phyloP scores from a whole-genome alignment of 2,888 invertebrate genomes.

The Tuta absoluta region DNA sequence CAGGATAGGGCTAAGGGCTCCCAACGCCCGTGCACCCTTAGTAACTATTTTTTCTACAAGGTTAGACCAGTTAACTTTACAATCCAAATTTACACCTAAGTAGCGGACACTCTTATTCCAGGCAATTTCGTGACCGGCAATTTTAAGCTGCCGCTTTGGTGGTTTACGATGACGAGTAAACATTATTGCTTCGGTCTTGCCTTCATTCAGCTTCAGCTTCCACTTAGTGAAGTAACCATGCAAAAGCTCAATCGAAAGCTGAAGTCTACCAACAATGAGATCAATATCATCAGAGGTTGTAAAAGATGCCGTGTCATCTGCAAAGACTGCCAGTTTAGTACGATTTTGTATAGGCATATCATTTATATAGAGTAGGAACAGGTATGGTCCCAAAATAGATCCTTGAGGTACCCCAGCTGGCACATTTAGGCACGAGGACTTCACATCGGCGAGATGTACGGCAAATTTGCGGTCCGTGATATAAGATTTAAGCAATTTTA shows the following conservation, averaged over 20 bases:
- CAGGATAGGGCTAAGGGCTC: too few relatives aligned
- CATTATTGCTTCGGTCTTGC: too few relatives aligned
- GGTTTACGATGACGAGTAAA: too few relatives aligned
- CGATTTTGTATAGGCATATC: slow-evolving; percentile 20
- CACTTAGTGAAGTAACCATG: slow-evolving; percentile 23
- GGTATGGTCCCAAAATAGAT: slow-evolving; percentile 28
- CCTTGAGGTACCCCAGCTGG: slow-evolving; percentile 31
- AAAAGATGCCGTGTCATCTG: slow-evolving; percentile 29
- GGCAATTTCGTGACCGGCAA: too few relatives aligned
- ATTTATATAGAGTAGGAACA: slow-evolving; percentile 26
- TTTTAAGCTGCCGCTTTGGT: too few relatives aligned
- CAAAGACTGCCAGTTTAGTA: slow-evolving; percentile 26
- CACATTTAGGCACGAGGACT: background rate
- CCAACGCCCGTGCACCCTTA: too few relatives aligned
- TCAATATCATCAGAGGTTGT: slow-evolving; percentile 24
- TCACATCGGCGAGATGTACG: slow-evolving; percentile 21
- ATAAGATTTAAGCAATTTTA: slow-evolving; percentile 24
- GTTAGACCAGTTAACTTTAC: too few relatives aligned
- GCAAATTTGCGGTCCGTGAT: background rate
- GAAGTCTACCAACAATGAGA: slow-evolving; percentile 23
- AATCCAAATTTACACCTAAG: too few relatives aligned
- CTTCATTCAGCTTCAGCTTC: too few relatives aligned
- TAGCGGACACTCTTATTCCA: too few relatives aligned
- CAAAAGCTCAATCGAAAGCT: slow-evolving; percentile 24
- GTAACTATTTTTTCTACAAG: too few relatives aligned